Conservation (phyloP, 2,113 vertebrate species). For the pig (Sus scrofa) region T2T-Sscrofa CM000828.6:68364001-68364500, state of each 20-base stretch:
- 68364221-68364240: background rate
- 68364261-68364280: background rate
- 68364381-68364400: background rate
- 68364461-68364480: accelerated
- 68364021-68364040: background rate
- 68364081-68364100: background rate
- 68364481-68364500: background rate
- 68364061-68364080: background rate
- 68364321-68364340: background rate
- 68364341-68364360: background rate
- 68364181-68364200: background rate
- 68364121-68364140: background rate
- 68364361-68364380: background rate
- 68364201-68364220: background rate
- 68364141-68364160: background rate
- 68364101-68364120: background rate
- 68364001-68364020: background rate
- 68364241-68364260: background rate
- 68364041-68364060: background rate
- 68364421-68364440: background rate
- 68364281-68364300: background rate
- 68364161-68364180: background rate
- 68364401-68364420: background rate
- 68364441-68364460: background rate
- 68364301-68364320: background rate